A percentile compares a stretch with the other conserved stretches of the same genome.
Conservation (phyloP, 2,888 invertebrate species). For the Nomada goodeniana region DNA sequence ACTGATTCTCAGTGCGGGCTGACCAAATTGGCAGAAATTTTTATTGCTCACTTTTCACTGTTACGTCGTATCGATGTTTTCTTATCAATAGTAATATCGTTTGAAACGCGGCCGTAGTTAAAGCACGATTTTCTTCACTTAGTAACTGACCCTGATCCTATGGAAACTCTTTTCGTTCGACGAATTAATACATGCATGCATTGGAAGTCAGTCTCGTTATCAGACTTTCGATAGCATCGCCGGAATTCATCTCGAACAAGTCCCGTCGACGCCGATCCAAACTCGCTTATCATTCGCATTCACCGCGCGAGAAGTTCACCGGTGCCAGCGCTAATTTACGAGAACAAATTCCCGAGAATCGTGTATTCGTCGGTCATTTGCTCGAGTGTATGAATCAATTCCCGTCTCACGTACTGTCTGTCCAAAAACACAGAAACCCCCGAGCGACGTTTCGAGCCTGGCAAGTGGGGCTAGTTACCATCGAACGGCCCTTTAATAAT, state of each 20-base stretch:
- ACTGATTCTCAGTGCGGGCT: too few relatives aligned
- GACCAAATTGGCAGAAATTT: too few relatives aligned
- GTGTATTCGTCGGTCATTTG: constrained; percentile 18
- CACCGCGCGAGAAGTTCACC: constrained; percentile 6
- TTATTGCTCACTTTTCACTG: too few relatives aligned
- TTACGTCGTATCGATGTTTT: too few relatives aligned
- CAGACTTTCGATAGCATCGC: not conserved
- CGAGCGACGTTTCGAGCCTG: constrained; percentile 2
- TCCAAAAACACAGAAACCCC: constrained; percentile 14
- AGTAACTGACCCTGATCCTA: too few relatives aligned
- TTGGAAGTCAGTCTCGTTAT: not conserved
- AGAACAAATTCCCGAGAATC: constrained; percentile 2
- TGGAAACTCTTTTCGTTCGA: not conserved
- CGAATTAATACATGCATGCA: not conserved
- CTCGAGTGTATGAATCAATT: constrained; percentile 8
- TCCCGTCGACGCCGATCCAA: not conserved
- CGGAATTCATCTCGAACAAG: not conserved
- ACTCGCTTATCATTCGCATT: not conserved
- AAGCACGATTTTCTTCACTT: too few relatives aligned
- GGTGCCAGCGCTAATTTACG: constrained; percentile 8
- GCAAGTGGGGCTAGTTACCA: constrained; percentile 23
- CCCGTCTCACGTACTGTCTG: constrained; percentile 8
- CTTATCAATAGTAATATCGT: too few relatives aligned
- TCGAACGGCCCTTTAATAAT: constrained; percentile 67
- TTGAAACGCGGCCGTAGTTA: too few relatives aligned